phyloP scores from a whole-genome alignment of 2,797 vertebrate genomes.

The Parambassis ranga region DNA sequence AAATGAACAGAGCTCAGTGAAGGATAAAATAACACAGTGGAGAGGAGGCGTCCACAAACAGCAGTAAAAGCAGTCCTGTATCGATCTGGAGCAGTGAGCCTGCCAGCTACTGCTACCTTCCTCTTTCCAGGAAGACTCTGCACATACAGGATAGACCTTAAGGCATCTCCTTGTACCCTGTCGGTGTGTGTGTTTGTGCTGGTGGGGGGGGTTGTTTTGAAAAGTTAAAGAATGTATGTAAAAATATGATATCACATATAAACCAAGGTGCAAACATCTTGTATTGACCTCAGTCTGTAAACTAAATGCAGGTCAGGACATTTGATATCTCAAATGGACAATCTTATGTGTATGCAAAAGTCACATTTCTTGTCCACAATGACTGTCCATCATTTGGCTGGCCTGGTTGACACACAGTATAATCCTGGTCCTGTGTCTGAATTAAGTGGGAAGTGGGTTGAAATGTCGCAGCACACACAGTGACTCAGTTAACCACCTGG shows the following conservation, averaged over 20 bases:
- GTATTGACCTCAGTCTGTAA: conserved; percentile 1
- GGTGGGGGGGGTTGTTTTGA: background rate
- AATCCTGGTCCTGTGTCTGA: conserved; percentile 61
- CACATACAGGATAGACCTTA: conserved; percentile 66
- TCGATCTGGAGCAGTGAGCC: conserved; percentile 74
- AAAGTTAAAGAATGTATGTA: conserved; percentile 5
- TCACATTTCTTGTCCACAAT: conserved; percentile 14
- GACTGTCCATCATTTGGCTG: conserved; percentile 9
- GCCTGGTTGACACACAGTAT: conserved; percentile 33
- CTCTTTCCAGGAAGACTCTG: conserved; percentile 72
- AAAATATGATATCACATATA: conserved; percentile 5
- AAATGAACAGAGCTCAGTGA: conserved; percentile 71
- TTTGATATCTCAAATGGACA: conserved; percentile 1
- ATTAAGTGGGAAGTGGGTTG: conserved; percentile 62
- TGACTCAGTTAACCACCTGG: conserved; percentile 77
- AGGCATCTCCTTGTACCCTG: conserved; percentile 52
- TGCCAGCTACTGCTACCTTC: conserved; percentile 74
- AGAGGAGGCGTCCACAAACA: conserved; percentile 75
- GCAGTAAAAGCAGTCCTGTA: conserved; percentile 74
- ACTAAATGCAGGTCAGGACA: conserved; percentile 8
- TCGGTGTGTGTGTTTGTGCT: conserved; percentile 21
- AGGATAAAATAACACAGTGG: conserved; percentile 77
- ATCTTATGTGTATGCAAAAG: too few relatives aligned
- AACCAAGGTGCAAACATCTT: background rate
- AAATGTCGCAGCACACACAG: conserved; percentile 62